Base-by-base conservation (phyloP, 1,140 invertebrate genomes). In the Heliconius nattereri region DNA sequence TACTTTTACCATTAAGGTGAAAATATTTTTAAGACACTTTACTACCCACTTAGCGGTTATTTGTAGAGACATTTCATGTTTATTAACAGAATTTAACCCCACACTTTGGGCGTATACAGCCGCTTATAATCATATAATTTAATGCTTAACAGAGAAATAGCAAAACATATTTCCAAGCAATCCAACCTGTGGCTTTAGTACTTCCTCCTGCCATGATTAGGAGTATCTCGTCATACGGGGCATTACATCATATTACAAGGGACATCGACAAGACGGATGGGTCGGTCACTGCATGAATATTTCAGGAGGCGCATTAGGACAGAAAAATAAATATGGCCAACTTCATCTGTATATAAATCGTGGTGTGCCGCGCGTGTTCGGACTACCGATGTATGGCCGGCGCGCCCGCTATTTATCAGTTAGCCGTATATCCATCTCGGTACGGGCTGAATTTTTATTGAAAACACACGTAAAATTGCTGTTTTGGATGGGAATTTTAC, bases 271-370 rank as follows among this genome's bases (percentile, higher is more conserved):
- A 90, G 90, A 92, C 86, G 85, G 87, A 91, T 93, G 86, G 87
- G 84, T 83, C 86, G 90, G 88, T 86, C 87, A 90, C 85, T 85
- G 76, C 86, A 92, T 94, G 91, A 94, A 94, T 94, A 94, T 94
- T 92, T 94, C 91, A 94, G 85, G 81, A 91, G 87, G 84, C 84
- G 90, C 89, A 94, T 94, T 94, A 92, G 90, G 89, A 85, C 83
- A 89, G 89, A 91, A 92, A 93, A 92, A 93, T 92, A 92, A 92
- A 93, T 91, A 92, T 88, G 87, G 86, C 84, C 80, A 86, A 88
- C 88, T 92, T 88, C 84, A 91, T 91, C 91, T 91, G 89, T 92
- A 89, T 91, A 92, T 93, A 93, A 93, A 92, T 93, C 91, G 89
- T 87, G 83, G 87, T 84, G 81, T 79, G 83, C 75, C 83, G 87